phyloP scores from a whole-genome alignment of 2,113 vertebrate genomes.

The Epinephelus moara region DNA sequence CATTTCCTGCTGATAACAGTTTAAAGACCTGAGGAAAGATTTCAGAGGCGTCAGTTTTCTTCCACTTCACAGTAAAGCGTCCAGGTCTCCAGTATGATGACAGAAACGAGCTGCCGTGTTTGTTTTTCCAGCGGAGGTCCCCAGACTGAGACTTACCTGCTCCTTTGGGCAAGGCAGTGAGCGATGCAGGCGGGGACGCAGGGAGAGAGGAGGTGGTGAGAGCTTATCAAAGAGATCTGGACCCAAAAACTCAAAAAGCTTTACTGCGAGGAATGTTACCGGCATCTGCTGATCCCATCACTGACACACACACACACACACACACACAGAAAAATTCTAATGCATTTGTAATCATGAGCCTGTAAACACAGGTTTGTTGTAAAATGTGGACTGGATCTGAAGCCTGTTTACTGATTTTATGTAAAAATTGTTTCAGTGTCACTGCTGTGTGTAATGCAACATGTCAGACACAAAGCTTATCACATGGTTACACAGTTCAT shows the following conservation, averaged over 20 bases:
- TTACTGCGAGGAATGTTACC: conserved; percentile 68
- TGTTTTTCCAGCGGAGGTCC: conserved; percentile 12
- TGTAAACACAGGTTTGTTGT: background rate
- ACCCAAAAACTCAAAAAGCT: conserved; percentile 48
- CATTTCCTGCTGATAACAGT: background rate
- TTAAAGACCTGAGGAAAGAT: background rate
- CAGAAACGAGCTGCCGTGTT: conserved; percentile 1
- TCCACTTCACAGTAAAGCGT: background rate
- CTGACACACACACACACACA: conserved; percentile 43
- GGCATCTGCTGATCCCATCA: conserved; percentile 82
- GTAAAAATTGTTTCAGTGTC: background rate
- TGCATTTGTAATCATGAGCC: conserved; percentile 1
- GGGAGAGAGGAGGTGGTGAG: conserved; percentile 23
- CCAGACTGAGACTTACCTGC: conserved; percentile 2
- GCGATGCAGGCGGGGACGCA: background rate
- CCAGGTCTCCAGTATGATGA: background rate
- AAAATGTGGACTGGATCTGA: background rate
- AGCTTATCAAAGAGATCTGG: conserved; percentile 60
- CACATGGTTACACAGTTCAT: background rate
- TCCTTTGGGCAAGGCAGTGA: conserved; percentile 37
- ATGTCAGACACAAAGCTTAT: background rate
- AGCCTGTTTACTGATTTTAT: background rate
- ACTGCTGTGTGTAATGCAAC: too few species aligned
- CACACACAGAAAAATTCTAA: conserved; percentile 21
- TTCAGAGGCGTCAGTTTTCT: background rate